Base-by-base conservation (phyloP, 2,113 vertebrate genomes). In the Cacatua alba region DNA sequence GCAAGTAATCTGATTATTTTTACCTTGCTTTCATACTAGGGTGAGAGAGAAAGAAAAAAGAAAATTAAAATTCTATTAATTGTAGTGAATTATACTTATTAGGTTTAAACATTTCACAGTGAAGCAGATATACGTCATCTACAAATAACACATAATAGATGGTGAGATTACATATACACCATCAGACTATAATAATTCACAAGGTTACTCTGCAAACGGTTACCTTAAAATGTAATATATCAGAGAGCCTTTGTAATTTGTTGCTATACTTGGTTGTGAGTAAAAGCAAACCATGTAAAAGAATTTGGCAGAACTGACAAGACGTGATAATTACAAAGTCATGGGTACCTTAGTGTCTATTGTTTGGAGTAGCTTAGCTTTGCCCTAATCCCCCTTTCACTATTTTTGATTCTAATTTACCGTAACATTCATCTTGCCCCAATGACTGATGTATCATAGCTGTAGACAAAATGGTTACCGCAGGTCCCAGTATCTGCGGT, bases 21-120 rank as follows among this genome's bases (percentile, higher is more conserved):
- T 99, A 99, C 99, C 99, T 99, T 98, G 99, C 97, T 98, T 98
- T 99, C 98, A 98, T 98, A 98, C 98, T 99, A 98, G 96, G 94
- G 95, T 84, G 95, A 97, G 97, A 96, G 76, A 91, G 71, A 77
- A 84, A 97, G 48, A 94, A 81, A 89, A 65, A 39, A 43, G 67
- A 35, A 94, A 95, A 83, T 81, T 43, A 74, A 52, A 35, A 72
- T 92, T 89, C 59, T 68, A 87, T 96, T 97, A 93, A 90, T 93
- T 86, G 71, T 62, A 81, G 72, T n/a, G 91, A 91, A 91, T 37
- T 3, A 48, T 49, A 67, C 81, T 86, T 63, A 67, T 37, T 31
- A 72, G 37, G 52, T 76, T 86, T 69, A 65, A 33, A 51, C 41
- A 43, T 74, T 90, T 70, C 62, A 86, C 24, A 53, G 4, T 37